phyloP scores from a whole-genome alignment of 2,888 invertebrate genomes.

The Synergus itoensis region DNA sequence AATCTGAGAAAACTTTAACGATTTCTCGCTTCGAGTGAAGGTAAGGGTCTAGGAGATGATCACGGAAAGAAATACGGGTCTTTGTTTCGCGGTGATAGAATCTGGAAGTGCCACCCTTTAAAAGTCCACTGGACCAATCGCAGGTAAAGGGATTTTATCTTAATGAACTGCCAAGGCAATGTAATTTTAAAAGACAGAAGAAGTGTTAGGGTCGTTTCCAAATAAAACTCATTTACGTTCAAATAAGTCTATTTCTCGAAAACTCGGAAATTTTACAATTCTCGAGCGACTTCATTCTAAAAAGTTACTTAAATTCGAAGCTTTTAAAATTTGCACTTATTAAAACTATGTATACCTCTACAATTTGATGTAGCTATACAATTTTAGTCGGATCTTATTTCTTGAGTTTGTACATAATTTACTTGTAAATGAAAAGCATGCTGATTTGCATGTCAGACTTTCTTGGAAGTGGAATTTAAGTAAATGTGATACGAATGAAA shows the following conservation, averaged over 20 bases:
- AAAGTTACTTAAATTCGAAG: neutral
- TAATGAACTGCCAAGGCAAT: constrained; percentile 65
- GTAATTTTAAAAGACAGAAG: constrained; percentile 40
- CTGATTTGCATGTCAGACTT: neutral
- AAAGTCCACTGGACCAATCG: constrained; percentile 25
- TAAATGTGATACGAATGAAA: constrained; percentile 12
- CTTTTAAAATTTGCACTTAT: neutral
- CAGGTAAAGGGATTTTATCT: constrained; percentile 64
- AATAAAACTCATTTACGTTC: neutral
- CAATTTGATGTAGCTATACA: neutral
- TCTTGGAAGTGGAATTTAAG: neutral
- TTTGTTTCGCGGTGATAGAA: constrained; percentile 65
- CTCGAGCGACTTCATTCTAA: neutral
- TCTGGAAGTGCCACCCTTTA: constrained; percentile 54
- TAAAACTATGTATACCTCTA: neutral
- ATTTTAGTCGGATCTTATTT: neutral
- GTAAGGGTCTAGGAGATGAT: neutral
- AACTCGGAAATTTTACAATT: neutral
- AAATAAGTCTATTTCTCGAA: neutral
- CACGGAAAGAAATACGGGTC: constrained; percentile 58
- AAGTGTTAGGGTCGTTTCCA: neutral
- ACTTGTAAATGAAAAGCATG: neutral
- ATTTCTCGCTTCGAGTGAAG: constrained; percentile 8
- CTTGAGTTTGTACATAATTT: neutral
- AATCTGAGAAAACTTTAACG: constrained; percentile 1